Evolutionary conservation across 2,113 vertebrate species (phyloP), one percentile per base, ranked within the genome.

Genomic region (Forbesichthys papilliferus): DNA sequence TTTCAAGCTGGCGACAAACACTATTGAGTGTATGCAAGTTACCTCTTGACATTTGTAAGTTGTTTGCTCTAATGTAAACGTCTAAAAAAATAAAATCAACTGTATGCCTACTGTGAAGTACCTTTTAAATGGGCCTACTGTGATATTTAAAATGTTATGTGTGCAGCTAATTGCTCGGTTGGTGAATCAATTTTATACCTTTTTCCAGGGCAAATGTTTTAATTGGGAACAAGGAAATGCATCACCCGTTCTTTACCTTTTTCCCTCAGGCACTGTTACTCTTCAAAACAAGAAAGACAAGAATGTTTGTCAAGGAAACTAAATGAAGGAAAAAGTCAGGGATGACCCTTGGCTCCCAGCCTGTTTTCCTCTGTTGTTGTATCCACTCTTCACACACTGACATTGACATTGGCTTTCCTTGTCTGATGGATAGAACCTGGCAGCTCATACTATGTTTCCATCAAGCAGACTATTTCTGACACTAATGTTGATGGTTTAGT

Each of bases 311-410:
- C 18, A 48, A 48, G 64, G 53, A 57, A 7, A 52, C 64, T 42
- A 18, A 11, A 1, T 57, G 55, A 16, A 68, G 78, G 65, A 57
- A 74, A 69, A 69, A 54, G 80, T 57, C 74, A 56, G 67, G n/a
- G 76, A 71, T 72, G 84, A 85, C 83, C 87, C n/a, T 47, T 86
- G 82, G 80, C 78, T 71, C 53, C 13, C 48, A 57, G 76, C 80
- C 84, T 42, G 79, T 64, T 84, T 87, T 77, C 84, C 84, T 81
- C 64, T 75, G 69, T 75, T 75, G 69, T 75, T 9, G 20, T 51
- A 73, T 78, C 80, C 34, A 74, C 46, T 14, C 57, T 81, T 78
- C 70, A 66, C 55, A 54, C 64, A 34, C 27, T 59, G 73, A 59
- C 75, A 66, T 46, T 70, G 79, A 57, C 74, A 80, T 51, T 13